Percentiles rank a stretch among this genome's conserved stretches.
Conservation (phyloP, 2,113 vertebrate genomes). For the Jaculus jaculus region DNA sequence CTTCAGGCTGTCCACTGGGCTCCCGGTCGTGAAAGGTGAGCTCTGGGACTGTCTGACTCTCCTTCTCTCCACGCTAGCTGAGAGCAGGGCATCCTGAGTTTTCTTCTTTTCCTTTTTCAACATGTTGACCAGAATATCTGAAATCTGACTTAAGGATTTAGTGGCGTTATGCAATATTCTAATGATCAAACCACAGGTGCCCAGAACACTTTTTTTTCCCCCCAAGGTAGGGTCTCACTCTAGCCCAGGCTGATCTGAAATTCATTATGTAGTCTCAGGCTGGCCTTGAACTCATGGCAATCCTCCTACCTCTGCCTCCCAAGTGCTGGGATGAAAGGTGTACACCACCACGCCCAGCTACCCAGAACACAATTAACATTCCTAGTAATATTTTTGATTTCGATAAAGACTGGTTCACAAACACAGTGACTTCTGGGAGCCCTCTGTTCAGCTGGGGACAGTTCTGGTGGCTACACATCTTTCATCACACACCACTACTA, state of each 20-base stretch:
- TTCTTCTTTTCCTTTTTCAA: conserved; percentile 93
- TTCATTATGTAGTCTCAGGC: no score
- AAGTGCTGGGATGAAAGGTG: no score
- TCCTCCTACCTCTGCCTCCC: no score
- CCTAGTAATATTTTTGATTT: not conserved
- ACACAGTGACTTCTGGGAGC: not conserved
- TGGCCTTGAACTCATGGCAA: no score
- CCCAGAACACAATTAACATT: not conserved
- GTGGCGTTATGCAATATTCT: not conserved
- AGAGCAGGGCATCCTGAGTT: conserved; percentile 82
- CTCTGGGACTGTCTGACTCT: conserved; percentile 31
- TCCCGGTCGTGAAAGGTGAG: not conserved
- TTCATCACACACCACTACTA: not conserved
- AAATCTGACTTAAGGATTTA: conserved; percentile 80
- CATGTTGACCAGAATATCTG: conserved; percentile 93
- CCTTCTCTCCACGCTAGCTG: conserved; percentile 63
- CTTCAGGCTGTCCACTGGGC: conserved; percentile 41
- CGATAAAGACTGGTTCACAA: not conserved
- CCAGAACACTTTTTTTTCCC: no score
- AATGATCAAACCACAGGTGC: not conserved
- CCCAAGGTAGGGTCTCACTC: no score
- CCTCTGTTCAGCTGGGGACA: not conserved
- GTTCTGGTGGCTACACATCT: not conserved
- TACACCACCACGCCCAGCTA: no score
- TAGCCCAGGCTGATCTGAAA: no score